A percentile compares a stretch with the other conserved stretches of the same genome.
Evolutionary conservation across 1,140 invertebrate species (phyloP).

Genomic region (Paraescarpia echinospica): DNA sequence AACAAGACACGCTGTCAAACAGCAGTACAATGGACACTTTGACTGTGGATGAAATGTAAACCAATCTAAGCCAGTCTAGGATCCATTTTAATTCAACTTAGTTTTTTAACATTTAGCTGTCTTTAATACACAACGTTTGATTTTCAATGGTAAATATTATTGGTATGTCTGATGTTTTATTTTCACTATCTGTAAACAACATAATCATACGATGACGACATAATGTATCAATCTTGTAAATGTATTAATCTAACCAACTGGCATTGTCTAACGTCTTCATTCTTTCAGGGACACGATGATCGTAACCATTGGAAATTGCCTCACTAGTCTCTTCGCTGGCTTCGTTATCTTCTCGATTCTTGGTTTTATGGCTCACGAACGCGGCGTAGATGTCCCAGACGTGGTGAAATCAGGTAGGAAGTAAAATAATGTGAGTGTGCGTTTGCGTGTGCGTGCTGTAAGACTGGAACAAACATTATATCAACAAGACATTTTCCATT

Average conservation of each 20-base stretch:
- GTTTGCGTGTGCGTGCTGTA: not conserved
- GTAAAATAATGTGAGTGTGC: not conserved
- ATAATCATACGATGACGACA: no score
- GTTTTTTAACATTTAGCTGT: no score
- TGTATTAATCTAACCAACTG: not conserved
- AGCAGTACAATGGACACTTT: not conserved
- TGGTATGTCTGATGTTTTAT: no score
- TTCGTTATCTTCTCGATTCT: constrained; percentile 99
- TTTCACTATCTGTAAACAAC: no score
- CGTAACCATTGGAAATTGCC: constrained; percentile 92
- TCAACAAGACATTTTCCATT: no score
- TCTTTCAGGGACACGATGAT: constrained; percentile 77
- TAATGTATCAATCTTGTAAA: no score
- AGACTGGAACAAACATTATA: no score
- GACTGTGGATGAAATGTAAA: no score
- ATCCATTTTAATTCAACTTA: no score
- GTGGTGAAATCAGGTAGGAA: constrained; percentile 48
- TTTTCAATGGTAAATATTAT: no score
- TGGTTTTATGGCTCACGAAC: constrained; percentile 89
- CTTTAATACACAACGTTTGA: no score
- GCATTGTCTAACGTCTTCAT: not conserved
- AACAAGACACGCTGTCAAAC: not conserved
- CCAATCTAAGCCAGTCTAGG: no score
- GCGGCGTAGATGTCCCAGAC: constrained; percentile 85
- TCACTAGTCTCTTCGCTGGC: constrained; percentile 96